Base-by-base conservation (phyloP, 2,888 invertebrate species). In the Phyllotreta cruciferae region DNA sequence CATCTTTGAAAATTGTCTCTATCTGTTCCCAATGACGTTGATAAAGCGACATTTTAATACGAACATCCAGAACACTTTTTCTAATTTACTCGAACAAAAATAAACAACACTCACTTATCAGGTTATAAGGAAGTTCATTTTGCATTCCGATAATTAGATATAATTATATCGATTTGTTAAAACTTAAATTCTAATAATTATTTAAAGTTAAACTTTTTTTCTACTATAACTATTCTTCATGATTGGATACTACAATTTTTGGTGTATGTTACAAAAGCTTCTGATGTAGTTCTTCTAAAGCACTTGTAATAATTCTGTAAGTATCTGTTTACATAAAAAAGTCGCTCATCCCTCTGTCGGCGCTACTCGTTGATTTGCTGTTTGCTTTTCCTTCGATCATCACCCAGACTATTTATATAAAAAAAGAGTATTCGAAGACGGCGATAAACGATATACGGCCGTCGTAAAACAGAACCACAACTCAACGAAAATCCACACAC, bases 381-480 rank as follows among this genome's bases (percentile, higher is more conserved):
- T 50, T 50, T 50, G 37, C 36, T 35, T 50, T 50, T 50, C n/a
- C 4, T 24, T 24, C 50, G 37, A 35, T 50, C 11, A 35, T 36
- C 35, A 14, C 11, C 35, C 34, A 42, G 10, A 39, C 56, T 56
- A 50, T 57, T 57, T 57, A 57, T 24, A 24, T 57, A 57, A 57
- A 57, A 49, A 34, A 24, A 54, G 42, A 49, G 39, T 57, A 57
- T 57, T 49, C 41, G 49, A 50, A 41, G 41, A 49, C 11, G 36
- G 57, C 57, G 57, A 50, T 57, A 57, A 57, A 57, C 36, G 57
- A 57, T 57, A 57, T 57, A 57, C 49, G 39, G 24, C 10, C 39
- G 49, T 50, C 57, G 41, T 57, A 57, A 57, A 57, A 57, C 49
- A 50, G 50, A 57, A 39, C 57, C 57, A 41, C 57, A 24, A 14